Conservation (phyloP, 1,140 invertebrate species). For the Manduca sexta region DNA sequence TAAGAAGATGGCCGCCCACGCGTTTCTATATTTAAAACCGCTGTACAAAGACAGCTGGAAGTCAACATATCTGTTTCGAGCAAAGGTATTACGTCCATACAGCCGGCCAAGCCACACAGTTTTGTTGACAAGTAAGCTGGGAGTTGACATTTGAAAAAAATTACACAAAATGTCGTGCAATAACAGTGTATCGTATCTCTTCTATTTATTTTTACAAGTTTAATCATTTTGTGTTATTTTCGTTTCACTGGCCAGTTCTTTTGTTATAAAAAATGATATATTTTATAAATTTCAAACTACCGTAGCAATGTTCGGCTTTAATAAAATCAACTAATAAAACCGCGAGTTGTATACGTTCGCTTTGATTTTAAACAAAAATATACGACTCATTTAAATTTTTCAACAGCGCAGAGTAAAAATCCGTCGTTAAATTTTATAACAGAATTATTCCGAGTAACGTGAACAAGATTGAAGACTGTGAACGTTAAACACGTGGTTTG, state of each 20-base stretch:
- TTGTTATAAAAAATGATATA: no score
- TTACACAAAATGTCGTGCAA: neutral
- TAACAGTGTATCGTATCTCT: neutral
- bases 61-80: slow-evolving; percentile 3
- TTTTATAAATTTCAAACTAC: no score
- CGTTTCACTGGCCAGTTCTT: no score
- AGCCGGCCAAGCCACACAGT: neutral
- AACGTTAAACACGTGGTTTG: no score
- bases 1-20: slow-evolving; percentile 47
- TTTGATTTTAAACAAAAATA: neutral
- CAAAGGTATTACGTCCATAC: slow-evolving; percentile 4
- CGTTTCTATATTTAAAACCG: slow-evolving; percentile 45
- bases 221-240: no score
- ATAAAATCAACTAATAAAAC: no score
- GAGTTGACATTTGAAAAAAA: neutral
- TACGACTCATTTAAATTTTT: slow-evolving; percentile 17
- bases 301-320: neutral
- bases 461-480: no score
- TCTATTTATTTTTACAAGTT: no score
- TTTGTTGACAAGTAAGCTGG: slow-evolving; percentile 11
- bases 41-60: slow-evolving; percentile 7
- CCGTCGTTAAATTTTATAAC: no score
- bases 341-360: slow-evolving; percentile 3
- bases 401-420: slow-evolving; percentile 1
- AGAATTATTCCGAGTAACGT: no score